Percentiles rank a stretch among this genome's conserved stretches.
Evolutionary conservation across 2,113 vertebrate species (phyloP).

Genomic region (Sander lucioperca): DNA sequence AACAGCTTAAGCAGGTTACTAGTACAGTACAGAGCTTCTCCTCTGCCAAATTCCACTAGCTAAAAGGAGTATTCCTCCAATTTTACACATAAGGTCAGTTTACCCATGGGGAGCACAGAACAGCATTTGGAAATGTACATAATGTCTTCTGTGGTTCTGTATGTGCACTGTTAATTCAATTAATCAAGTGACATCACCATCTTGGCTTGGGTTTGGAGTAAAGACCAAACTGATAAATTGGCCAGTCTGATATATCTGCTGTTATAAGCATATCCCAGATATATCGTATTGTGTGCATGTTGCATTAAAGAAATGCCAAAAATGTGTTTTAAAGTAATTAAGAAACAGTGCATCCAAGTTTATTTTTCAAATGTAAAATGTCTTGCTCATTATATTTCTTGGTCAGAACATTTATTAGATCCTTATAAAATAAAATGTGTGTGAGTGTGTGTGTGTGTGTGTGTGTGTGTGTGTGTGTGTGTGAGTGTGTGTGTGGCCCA

Average conservation of each 20-base stretch:
- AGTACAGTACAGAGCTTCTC: slow-evolving; percentile 4
- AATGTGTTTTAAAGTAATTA: background rate
- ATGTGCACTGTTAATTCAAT: background rate
- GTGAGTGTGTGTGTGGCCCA: too few species aligned
- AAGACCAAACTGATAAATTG: background rate
- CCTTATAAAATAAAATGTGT: background rate
- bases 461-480: too few species aligned
- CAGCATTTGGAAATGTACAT: background rate
- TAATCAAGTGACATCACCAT: background rate
- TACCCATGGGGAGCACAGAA: background rate
- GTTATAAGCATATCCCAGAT: background rate
- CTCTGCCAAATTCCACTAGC: background rate
- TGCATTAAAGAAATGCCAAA: background rate
- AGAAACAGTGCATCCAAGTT: background rate
- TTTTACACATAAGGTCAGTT: slow-evolving; percentile 7
- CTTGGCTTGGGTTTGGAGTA: background rate
- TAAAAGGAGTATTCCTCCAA: slow-evolving; percentile 1
- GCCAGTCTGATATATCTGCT: background rate
- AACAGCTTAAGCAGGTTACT: slow-evolving; percentile 7
- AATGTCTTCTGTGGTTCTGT: slow-evolving; percentile 1
- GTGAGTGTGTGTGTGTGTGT: too few species aligned
- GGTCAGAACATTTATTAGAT: background rate
- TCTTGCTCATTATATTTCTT: too few species aligned
- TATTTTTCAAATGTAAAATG: background rate
- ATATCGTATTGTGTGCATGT: background rate